A percentile compares a stretch with the other conserved stretches of the same genome.
Conservation (phyloP, 2,797 vertebrate genomes). For the Coluber constrictor region DNA sequence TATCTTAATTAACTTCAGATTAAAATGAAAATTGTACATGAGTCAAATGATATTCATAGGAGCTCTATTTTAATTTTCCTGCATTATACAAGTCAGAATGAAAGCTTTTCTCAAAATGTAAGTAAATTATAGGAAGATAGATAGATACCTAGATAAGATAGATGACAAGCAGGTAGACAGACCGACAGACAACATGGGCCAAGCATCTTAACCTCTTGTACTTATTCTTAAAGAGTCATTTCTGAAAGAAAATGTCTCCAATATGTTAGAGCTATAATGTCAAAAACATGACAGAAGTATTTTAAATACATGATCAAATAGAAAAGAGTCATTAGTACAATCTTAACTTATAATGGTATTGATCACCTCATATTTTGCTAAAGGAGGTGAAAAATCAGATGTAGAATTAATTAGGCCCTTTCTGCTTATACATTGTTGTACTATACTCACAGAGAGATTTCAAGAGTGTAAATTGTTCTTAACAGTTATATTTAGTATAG, state of each 20-base stretch:
- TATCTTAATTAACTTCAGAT: constrained; percentile 43
- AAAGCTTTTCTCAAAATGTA: constrained; percentile 32
- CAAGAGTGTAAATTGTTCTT: not conserved
- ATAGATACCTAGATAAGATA: not conserved
- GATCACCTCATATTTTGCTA: constrained; percentile 70
- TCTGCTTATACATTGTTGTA: constrained; percentile 48
- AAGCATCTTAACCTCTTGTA: constrained; percentile 80
- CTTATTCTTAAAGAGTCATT: constrained; percentile 74
- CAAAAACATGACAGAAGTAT: constrained; percentile 75
- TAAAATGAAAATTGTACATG: constrained; percentile 26
- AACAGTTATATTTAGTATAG: not conserved
- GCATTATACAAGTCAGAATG: constrained; percentile 28
- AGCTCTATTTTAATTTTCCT: constrained; percentile 8
- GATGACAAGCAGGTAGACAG: constrained; percentile 38
- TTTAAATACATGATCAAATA: constrained; percentile 79
- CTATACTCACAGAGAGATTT: not conserved
- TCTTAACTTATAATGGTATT: constrained; percentile 79
- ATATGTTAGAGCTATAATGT: constrained; percentile 76
- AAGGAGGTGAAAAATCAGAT: constrained; percentile 53
- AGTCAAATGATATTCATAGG: constrained; percentile 30
- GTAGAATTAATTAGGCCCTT: constrained; percentile 73
- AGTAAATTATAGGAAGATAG: constrained; percentile 35
- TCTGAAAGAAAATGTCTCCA: constrained; percentile 76
- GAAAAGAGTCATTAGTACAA: constrained; percentile 84
- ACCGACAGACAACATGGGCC: constrained; percentile 52